These are phyloP conservation scores for Cecidostiba fungosa DNA, from an alignment of 2,888 invertebrate genomes.

Conservation along the genomic window DNA sequence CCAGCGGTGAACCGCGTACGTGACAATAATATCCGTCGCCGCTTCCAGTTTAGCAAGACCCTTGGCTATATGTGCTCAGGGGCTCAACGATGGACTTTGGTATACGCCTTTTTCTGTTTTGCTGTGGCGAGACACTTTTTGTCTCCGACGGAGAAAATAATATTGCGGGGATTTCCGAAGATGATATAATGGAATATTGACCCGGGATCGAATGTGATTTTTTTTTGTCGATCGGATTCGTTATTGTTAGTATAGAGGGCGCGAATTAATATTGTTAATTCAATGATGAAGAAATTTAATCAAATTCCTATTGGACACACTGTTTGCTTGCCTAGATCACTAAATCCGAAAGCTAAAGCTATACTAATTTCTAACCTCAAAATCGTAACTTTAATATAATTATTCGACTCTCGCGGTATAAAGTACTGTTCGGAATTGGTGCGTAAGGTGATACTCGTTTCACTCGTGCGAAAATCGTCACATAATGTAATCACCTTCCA, in stretches of 20 bases:
- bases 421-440: too few species aligned
- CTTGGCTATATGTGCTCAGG: background rate
- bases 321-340: too few species aligned
- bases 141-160: background rate
- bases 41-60: background rate
- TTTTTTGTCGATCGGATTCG: background rate
- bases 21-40: slow-evolving; percentile 65
- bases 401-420: too few species aligned
- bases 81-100: background rate
- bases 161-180: slow-evolving; percentile 6
- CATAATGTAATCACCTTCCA: too few species aligned
- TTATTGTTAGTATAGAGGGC: background rate
- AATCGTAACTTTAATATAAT: too few species aligned
- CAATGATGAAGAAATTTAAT: background rate
- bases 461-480: too few species aligned
- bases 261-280: too few species aligned
- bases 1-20: slow-evolving; percentile 64
- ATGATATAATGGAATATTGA: background rate
- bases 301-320: too few species aligned
- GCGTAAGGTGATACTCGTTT: too few species aligned
- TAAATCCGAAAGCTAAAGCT: too few species aligned
- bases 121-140: background rate
- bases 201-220: background rate
- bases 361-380: too few species aligned
- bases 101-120: background rate